These are phyloP conservation scores for Heliconius hermathena DNA, from an alignment of 1,140 invertebrate species.

Conservation along the genomic window DNA sequence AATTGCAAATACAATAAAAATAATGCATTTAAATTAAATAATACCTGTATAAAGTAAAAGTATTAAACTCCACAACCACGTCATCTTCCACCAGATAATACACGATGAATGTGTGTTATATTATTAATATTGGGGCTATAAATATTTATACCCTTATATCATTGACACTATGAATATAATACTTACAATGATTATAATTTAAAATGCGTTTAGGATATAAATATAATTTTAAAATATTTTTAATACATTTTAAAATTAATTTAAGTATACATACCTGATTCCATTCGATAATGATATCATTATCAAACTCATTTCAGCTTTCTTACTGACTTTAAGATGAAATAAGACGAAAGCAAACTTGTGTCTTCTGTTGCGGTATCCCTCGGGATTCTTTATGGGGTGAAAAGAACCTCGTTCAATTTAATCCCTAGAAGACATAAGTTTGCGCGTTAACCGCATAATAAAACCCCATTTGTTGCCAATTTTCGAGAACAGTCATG, in stretches of 20 bases:
- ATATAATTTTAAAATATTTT: neutral
- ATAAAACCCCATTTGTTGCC: too few species aligned
- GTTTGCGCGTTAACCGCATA: too few species aligned
- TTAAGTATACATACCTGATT: too few species aligned
- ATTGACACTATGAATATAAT: neutral
- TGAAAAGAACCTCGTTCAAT: neutral
- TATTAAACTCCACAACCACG: slow-evolving; percentile 1
- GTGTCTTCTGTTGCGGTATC: too few species aligned
- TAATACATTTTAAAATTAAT: neutral
- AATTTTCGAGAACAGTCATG: too few species aligned
- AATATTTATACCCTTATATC: neutral
- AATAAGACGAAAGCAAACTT: too few species aligned
- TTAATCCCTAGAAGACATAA: too few species aligned
- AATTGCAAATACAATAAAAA: neutral
- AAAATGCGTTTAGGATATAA: neutral
- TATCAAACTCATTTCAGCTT: neutral
- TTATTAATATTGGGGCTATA: neutral
- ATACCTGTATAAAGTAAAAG: slow-evolving; percentile 5
- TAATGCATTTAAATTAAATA: neutral
- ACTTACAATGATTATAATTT: too few species aligned
- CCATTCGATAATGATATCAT: too few species aligned
- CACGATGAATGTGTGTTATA: neutral
- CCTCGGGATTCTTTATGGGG: neutral
- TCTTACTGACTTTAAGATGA: too few species aligned
- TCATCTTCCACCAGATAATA: neutral